Evolutionary conservation across 1,140 invertebrate genomes (phyloP).

Genomic region (Metaphire vulgaris): DNA sequence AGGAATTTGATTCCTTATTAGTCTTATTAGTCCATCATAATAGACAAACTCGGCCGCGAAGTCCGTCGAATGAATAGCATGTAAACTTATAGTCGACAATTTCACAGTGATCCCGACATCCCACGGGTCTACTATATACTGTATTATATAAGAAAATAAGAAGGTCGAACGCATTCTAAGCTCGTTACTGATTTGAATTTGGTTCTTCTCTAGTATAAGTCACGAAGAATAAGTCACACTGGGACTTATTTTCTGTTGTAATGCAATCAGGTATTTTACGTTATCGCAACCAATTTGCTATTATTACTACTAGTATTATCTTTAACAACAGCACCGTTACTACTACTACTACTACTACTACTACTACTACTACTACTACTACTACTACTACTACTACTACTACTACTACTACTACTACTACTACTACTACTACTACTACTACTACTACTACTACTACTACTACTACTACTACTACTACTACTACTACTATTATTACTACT

Average conservation of each 20-base stretch:
- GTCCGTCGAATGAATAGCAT: no score
- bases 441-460: not conserved
- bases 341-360: not conserved
- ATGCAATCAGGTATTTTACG: no score
- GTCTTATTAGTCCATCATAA: no score
- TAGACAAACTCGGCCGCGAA: no score
- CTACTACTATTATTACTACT: not conserved
- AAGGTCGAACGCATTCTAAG: no score
- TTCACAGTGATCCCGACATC: not conserved
- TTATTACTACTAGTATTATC: not conserved
- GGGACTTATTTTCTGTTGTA: no score
- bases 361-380: not conserved
- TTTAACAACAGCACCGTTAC: not conserved
- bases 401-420: not conserved
- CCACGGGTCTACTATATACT: not conserved
- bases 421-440: not conserved
- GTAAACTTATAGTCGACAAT: no score
- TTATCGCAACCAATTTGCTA: no score
- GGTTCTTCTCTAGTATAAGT: not conserved
- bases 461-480: not conserved
- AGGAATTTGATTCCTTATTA: no score
- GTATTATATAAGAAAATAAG: not conserved
- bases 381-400: not conserved
- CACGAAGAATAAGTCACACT: not conserved
- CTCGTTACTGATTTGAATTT: not conserved